Conservation (phyloP, 2,797 vertebrate species). For the Myotis pilosus region DNA sequence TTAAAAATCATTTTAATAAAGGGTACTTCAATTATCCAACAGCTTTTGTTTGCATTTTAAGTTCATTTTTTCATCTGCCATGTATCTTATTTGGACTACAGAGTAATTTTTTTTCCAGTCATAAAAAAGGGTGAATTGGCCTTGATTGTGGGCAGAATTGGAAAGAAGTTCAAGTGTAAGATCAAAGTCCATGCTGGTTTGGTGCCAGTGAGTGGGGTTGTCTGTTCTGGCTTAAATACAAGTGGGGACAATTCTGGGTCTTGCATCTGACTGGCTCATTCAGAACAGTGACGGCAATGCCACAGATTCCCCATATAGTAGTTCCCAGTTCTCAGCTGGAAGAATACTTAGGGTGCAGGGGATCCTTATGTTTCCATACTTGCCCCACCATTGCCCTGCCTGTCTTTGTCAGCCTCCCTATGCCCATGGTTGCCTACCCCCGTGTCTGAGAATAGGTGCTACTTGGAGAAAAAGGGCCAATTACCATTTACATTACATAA, state of each 20-base stretch:
- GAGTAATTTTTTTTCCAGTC: neutral
- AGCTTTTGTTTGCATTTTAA: neutral
- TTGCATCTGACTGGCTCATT: neutral
- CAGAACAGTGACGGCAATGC: neutral
- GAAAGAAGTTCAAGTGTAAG: neutral
- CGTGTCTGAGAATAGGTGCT: neutral
- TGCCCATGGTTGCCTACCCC: neutral
- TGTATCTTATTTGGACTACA: neutral
- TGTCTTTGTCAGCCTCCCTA: neutral
- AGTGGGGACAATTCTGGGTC: neutral
- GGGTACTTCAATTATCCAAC: neutral
- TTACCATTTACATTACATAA: neutral
- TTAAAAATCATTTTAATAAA: slow-evolving; percentile 3
- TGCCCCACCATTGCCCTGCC: neutral
- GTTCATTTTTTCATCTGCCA: neutral
- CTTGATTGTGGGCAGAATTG: neutral
- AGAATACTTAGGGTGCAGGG: neutral
- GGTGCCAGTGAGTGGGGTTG: neutral
- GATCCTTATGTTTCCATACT: neutral
- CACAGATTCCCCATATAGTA: neutral
- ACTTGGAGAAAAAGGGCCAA: neutral
- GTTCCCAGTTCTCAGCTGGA: neutral
- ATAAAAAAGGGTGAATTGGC: neutral
- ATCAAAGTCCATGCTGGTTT: no score
- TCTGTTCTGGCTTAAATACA: neutral